Evolutionary conservation across 2,113 vertebrate species (phyloP), one percentile per base, ranked within the genome.

Genomic region (Neofelis nebulosa): DNA sequence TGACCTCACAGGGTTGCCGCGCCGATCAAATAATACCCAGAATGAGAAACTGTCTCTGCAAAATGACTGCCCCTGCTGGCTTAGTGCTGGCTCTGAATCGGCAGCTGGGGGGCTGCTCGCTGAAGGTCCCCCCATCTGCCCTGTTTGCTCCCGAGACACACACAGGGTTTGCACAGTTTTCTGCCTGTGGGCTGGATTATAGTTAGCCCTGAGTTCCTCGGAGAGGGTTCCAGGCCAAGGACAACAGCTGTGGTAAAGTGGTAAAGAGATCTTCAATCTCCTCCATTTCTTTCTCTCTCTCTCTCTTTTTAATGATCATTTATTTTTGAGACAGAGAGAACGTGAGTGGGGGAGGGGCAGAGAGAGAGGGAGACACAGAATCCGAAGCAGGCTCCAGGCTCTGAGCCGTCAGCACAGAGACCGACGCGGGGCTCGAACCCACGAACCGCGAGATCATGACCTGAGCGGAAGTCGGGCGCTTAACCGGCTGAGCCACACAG

Each of bases 161-260:
- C 33, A 3, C 1, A 25, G 65, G 41, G 13, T 76, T 16, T 36
- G 48, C 27, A 15, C 7, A 25, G 63, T 14, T 31, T 2, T 25
- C 36, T 48, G 4, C 25, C 23, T 1, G 1, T 0, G 0, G 6
- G 10, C 38, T 27, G 4, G 36, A 5, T 71, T 11, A 4, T 3
- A 4, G 5, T 52, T 25, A 78, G 38, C 48, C 57, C 21, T 31
- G 74, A 23, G 31, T 57, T 50, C 69, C 21, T 41, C 38, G 48
- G 50, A 7, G 65, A 21, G 33, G 18, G n/a, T 36, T 41, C 63
- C 21, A 38, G 25, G 38, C 48, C 7, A 65, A 23, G 23, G 33
- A 66, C 50, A 65, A 38, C 10, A 69, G 25, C 50, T 5, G 21
- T 29, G 76, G 41, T 9, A 2, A 29, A 33, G 18, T 18, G 36